Evolutionary conservation across 2,113 vertebrate species (phyloP).

Genomic region (Hippolais icterina): DNA sequence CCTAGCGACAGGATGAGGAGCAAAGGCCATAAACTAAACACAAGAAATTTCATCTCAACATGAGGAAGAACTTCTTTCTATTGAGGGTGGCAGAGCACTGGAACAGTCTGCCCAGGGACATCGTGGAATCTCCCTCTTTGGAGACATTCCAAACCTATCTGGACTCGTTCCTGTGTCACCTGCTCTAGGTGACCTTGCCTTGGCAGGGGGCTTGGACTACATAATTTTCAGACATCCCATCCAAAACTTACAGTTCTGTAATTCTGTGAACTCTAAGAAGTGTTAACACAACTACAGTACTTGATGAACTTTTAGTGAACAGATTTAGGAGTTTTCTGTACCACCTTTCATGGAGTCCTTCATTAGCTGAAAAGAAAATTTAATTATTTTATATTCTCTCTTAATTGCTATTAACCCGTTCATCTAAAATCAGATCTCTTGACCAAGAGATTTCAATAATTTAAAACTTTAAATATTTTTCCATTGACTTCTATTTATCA

Average conservation of each 20-base stretch:
- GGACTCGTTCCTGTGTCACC: neutral
- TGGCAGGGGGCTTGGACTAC: neutral
- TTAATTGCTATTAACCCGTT: neutral
- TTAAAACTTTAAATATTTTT: neutral
- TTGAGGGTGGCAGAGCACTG: neutral
- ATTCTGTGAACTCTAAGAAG: neutral
- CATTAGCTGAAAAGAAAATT: neutral
- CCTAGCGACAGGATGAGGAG: accelerated
- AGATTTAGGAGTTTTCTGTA: neutral
- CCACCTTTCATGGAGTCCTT: neutral
- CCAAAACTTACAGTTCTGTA: neutral
- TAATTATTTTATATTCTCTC: neutral
- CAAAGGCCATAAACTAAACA: neutral
- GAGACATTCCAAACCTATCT: neutral
- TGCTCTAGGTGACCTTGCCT: neutral
- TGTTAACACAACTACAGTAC: neutral
- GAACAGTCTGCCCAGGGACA: neutral
- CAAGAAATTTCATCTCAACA: neutral
- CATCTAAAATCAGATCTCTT: neutral
- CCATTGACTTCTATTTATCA: neutral
- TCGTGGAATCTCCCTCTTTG: neutral
- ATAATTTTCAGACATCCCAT: neutral
- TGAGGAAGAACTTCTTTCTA: neutral
- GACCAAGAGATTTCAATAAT: neutral
- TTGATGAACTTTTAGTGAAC: neutral